Conservation (phyloP, 2,113 vertebrate species). For the Dryoscopus gambensis region DNA sequence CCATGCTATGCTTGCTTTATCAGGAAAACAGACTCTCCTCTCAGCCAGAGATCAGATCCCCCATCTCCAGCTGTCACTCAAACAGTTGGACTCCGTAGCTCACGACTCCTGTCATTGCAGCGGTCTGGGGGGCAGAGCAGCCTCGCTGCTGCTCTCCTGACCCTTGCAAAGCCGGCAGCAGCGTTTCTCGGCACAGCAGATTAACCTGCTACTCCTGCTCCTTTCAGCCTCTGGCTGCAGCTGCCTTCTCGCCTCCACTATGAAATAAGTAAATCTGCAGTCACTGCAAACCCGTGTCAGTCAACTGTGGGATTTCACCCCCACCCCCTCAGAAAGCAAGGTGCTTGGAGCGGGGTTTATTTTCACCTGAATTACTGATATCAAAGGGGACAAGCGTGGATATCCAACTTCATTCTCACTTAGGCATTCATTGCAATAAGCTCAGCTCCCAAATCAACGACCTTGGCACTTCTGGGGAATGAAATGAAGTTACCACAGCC, state of each 20-base stretch:
- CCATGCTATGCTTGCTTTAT: not conserved
- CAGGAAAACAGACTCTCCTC: not conserved
- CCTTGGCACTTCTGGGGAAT: not conserved
- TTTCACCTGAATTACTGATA: not conserved
- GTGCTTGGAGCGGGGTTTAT: not conserved
- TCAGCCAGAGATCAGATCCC: not conserved
- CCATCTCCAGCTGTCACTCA: not conserved
- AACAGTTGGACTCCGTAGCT: not conserved
- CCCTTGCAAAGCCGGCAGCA: not conserved
- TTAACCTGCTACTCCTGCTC: not conserved
- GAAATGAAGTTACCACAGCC: not conserved
- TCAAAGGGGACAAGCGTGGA: not conserved
- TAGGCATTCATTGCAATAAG: not conserved
- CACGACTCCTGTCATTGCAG: not conserved
- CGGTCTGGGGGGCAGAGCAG: not conserved
- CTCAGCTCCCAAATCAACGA: not conserved
- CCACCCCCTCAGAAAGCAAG: not conserved
- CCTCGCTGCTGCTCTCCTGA: not conserved
- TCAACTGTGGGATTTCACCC: not conserved
- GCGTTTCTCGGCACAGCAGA: not conserved
- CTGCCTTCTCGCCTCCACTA: not conserved
- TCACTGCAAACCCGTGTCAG: not conserved
- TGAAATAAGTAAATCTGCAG: not conserved
- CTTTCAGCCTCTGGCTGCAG: not conserved
- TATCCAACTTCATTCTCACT: not conserved